Evolutionary conservation across 2,888 invertebrate species (phyloP), one percentile per base, ranked within the genome.

Genomic region (Torymus auratus): DNA sequence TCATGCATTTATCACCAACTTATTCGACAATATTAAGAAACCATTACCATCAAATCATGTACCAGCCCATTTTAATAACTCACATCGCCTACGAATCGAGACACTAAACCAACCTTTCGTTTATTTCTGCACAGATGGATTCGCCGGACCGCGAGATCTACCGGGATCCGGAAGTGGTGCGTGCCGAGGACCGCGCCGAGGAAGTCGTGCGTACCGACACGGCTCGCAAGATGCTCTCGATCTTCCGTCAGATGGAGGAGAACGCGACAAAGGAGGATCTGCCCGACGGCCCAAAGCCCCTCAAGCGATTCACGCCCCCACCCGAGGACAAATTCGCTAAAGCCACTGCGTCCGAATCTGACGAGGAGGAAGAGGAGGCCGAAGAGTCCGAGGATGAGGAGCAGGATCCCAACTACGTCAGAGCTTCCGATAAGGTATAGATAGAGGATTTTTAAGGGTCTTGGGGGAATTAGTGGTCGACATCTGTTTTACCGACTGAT

Each of bases 241-340:
- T 97, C 85, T 98, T 98, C 93, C 93, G 97, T 0, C 95, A 97
- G 92, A 94, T 98, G 93, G 98, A 98, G 91, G 95, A 95, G 86
- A 93, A 94, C 84, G 92, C 92, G 76, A 88, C 88, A 79, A 92
- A 93, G 82, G 91, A 92, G 14, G 92, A 92, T 15, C 90, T 93
- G 15, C 92, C 92, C 13, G 92, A 92, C 79, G 93, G 95, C 13
- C 96, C 95, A 0, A 96, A 96, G 88, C 97, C 97, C 0, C 91
- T 97, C 82, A 97, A 97, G 90, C 92, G 96, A 80, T 97, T 97
- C 91, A 97, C 97, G 0, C 97, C 97, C 1, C 97, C 97, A 0
- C 96, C 96, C 15, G 96, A 96, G 84, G 92, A 92, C 86, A 93
- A 92, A 83, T 93, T 92, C 41, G 92, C 89, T 17, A 91, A 92